These are phyloP conservation scores for Odiellus spinosus DNA, from an alignment of 2,888 invertebrate genomes.

Conservation along the genomic window DNA sequence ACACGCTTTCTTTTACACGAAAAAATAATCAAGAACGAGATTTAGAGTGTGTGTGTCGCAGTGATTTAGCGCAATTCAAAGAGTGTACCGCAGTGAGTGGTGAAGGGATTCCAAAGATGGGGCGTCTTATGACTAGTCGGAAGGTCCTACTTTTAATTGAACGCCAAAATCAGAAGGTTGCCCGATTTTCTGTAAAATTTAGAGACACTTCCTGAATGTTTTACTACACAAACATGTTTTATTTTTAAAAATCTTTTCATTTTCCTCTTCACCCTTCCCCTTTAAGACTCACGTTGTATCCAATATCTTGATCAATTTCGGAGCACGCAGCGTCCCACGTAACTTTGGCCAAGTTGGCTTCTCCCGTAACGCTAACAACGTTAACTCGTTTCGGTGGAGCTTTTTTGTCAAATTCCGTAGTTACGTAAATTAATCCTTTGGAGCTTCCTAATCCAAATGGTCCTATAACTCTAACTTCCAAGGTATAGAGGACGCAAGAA, in stretches of 20 bases:
- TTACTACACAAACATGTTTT: neutral
- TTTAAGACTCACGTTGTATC: slow-evolving; percentile 42
- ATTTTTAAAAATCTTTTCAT: neutral
- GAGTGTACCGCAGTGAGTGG: too few species aligned
- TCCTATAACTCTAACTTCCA: slow-evolving; percentile 48
- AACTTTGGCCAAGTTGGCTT: slow-evolving; percentile 38
- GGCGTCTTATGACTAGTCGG: too few species aligned
- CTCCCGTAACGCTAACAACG: slow-evolving; percentile 28
- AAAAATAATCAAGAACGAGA: too few species aligned
- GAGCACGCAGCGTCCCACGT: slow-evolving; percentile 57
- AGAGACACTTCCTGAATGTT: neutral
- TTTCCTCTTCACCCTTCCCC: neutral
- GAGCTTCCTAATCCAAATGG: slow-evolving; percentile 51
- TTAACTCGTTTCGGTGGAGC: slow-evolving; percentile 52
- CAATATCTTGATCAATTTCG: slow-evolving; percentile 33
- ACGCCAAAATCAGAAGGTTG: too few species aligned
- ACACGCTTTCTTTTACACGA: too few species aligned
- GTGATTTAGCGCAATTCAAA: too few species aligned
- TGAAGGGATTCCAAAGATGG: too few species aligned
- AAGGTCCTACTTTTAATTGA: too few species aligned
- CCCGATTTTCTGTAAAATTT: too few species aligned
- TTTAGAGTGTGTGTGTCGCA: too few species aligned
- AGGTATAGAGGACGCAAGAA: slow-evolving; percentile 55
- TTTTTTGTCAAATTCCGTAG: slow-evolving; percentile 44
- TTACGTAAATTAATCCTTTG: slow-evolving; percentile 36